Conservation (phyloP, 1,140 invertebrate species). For the Pseudomyrmex sp. region DNA sequence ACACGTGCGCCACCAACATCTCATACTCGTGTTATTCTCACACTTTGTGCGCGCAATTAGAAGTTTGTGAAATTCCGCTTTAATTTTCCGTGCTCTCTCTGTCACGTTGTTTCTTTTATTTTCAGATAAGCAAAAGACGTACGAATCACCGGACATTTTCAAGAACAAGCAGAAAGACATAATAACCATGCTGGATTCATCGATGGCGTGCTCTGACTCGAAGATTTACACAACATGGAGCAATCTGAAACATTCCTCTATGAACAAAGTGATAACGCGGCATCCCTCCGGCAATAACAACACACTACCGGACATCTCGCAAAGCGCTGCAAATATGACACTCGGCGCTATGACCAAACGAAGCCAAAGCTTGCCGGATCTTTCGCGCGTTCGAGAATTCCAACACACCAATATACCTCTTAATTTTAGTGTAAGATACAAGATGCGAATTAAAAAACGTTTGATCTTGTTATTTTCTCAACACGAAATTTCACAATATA, state of each 20-base stretch:
- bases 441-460: not conserved
- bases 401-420: slow-evolving; percentile 78
- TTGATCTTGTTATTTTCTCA: not conserved
- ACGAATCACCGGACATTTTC: slow-evolving; percentile 77
- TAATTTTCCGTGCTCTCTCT: too few species aligned
- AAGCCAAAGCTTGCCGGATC: slow-evolving; percentile 82
- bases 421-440: slow-evolving; percentile 80
- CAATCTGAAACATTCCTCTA: slow-evolving; percentile 88
- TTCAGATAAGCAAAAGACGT: slow-evolving; percentile 81
- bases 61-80: too few species aligned
- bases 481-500: not conserved
- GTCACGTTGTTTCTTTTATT: slow-evolving; percentile 38
- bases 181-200: slow-evolving; percentile 87
- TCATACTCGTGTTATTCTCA: not conserved
- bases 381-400: slow-evolving; percentile 75
- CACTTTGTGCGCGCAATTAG: too few species aligned
- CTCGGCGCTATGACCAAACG: slow-evolving; percentile 71
- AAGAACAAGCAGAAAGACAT: slow-evolving; percentile 79
- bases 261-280: slow-evolving; percentile 84
- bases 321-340: slow-evolving; percentile 68
- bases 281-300: slow-evolving; percentile 93
- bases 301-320: slow-evolving; percentile 83
- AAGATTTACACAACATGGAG: slow-evolving; percentile 93
- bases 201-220: slow-evolving; percentile 93
- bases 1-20: not conserved